Evolutionary conservation across 2,888 invertebrate species (phyloP).

Genomic region (Autographa pulchrina): DNA sequence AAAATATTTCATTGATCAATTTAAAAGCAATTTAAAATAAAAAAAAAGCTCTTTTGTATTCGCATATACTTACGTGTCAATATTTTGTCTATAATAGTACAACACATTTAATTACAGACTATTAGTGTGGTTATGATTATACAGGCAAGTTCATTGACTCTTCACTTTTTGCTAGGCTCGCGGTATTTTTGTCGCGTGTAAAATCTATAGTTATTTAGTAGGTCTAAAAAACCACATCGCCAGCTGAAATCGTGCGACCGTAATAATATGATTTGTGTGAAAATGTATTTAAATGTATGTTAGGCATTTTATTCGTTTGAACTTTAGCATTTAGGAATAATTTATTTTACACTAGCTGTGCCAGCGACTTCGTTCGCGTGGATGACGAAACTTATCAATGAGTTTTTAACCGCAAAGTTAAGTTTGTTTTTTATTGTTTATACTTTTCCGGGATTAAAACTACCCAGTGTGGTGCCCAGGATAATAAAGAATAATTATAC

Average conservation of each 20-base stretch:
- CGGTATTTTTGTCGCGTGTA: conserved; percentile 61
- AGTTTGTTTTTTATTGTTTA: no score
- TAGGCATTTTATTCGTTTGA: neutral
- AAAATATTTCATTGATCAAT: neutral
- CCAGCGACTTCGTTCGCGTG: no score
- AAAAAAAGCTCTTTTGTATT: neutral
- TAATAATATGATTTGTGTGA: neutral
- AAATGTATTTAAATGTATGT: conserved; percentile 1
- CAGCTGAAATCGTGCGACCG: conserved; percentile 1
- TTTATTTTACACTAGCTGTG: no score
- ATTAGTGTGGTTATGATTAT: conserved; percentile 19
- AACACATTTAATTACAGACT: conserved; percentile 29
- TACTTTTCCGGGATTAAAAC: no score
- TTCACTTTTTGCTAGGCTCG: conserved; percentile 46
- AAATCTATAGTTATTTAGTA: conserved; percentile 35
- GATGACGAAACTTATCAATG: no score
- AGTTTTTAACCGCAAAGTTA: no score
- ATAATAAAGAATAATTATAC: no score
- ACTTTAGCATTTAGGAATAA: conserved; percentile 1
- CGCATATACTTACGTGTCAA: neutral
- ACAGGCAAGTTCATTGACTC: conserved; percentile 57
- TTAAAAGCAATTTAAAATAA: neutral
- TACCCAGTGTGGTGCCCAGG: no score
- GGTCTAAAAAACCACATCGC: conserved; percentile 38
- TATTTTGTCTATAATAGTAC: conserved; percentile 14